Evolutionary conservation across 2,888 invertebrate species (phyloP).

Genomic region (Eutolmus rufibarbis): DNA sequence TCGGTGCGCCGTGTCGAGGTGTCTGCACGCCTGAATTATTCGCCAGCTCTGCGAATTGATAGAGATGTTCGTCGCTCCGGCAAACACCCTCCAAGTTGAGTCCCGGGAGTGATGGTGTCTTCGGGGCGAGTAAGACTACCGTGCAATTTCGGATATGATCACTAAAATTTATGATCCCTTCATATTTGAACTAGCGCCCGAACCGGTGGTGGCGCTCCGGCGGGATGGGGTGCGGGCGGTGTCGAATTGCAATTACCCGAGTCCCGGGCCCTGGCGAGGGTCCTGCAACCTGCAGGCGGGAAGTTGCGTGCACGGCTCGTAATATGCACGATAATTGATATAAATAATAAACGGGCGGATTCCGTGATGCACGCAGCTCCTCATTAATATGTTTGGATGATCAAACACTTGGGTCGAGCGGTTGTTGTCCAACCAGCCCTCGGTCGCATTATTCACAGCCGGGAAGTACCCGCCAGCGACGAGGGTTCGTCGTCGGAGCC

Average conservation of each 20-base stretch:
- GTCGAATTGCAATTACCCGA: slow-evolving; percentile 26
- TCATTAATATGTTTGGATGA: slow-evolving; percentile 37
- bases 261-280: background rate
- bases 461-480: background rate
- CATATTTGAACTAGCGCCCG: background rate
- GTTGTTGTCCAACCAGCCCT: slow-evolving; percentile 4
- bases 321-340: slow-evolving; percentile 43
- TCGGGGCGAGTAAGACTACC: background rate
- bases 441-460: slow-evolving; percentile 14
- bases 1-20: background rate
- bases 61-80: slow-evolving; percentile 21
- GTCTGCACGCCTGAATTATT: slow-evolving; percentile 12
- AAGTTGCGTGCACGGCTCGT: slow-evolving; percentile 4
- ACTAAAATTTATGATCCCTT: slow-evolving; percentile 31
- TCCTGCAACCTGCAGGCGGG: background rate
- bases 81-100: background rate
- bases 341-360: slow-evolving; percentile 45
- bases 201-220: background rate
- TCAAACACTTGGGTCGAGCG: slow-evolving; percentile 29
- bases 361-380: slow-evolving; percentile 45
- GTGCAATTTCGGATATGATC: slow-evolving; percentile 38
- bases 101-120: slow-evolving; percentile 10
- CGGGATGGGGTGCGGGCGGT: background rate
- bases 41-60: slow-evolving; percentile 17
- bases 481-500: background rate